Percentiles rank a stretch among this genome's conserved stretches.
These are phyloP conservation scores for Lichenostomus cassidix DNA, from an alignment of 2,113 vertebrate species.

Conservation along the genomic window DNA sequence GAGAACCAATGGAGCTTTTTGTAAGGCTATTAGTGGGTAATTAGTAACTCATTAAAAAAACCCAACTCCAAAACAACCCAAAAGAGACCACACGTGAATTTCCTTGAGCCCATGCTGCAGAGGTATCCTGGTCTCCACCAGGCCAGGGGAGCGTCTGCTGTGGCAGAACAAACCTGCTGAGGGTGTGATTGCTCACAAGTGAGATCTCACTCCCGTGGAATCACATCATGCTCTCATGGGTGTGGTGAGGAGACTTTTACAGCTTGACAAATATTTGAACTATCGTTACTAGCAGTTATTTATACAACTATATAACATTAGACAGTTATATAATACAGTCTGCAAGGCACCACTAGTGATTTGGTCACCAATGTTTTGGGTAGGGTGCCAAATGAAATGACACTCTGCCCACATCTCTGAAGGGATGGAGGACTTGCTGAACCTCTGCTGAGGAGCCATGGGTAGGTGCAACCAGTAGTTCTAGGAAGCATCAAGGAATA, in stretches of 20 bases:
- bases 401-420: neutral
- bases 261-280: slow-evolving; percentile 8
- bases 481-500: slow-evolving; percentile 10
- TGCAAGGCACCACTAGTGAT: neutral
- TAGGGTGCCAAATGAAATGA: neutral
- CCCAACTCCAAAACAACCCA: neutral
- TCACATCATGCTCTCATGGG: neutral
- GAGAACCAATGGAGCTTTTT: neutral
- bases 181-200: neutral
- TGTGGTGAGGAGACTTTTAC: neutral
- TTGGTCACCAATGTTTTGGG: neutral
- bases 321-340: neutral
- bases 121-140: neutral
- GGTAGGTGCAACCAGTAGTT: neutral
- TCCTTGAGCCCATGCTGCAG: neutral
- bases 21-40: neutral
- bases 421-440: neutral
- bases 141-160: neutral
- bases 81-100: neutral
- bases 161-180: neutral
- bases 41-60: neutral
- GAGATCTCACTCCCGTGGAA: neutral
- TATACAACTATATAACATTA: neutral
- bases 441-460: neutral
- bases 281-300: neutral